Base-by-base conservation (phyloP, 2,888 invertebrate species). In the Tenthredo notha region DNA sequence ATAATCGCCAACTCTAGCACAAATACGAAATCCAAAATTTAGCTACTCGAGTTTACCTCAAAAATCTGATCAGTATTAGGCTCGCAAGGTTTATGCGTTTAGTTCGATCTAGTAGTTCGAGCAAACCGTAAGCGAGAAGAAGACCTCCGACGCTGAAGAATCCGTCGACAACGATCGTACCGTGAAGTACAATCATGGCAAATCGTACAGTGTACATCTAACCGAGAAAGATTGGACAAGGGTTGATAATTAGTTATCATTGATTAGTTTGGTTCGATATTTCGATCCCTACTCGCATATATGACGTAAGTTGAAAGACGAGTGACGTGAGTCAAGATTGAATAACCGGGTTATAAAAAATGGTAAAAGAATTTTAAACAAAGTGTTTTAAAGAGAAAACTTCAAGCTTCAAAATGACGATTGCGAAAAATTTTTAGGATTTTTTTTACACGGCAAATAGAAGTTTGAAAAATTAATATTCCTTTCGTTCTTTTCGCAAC, bases 131-230 rank as follows among this genome's bases (percentile, higher is more conserved):
- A 37, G 89, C 86, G 4, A 90, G 86, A 6, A 92, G 82, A 15
- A 91, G 86, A 21, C 91, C 91, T 1, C 91, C 90, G 21, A 90
- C 86, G 0, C 85, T 87, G 77, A 91, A 89, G 85, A 90, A 91
- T 5, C 85, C 90, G 40, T 91, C 91, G 61, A 90, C 88, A 6
- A 90, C 84, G 12, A 89, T 86, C 0, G 90, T 33, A 25, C 90
- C 90, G 70, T 88, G 90, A 77, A 89, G 87, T 0, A 90, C 9
- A 18, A 89, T 61, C 87, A 87, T 87, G 0, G 86, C 75, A 18
- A 29, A 10, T 15, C 85, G 78, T 40, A 75, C 74, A 2, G 54
- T 84, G 84, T 87, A 88, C 4, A 85, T 40, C 89, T 89, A 78
- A 72, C 85, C 74, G 65, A 40, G 5, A 2, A 5, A 65, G n/a